Percentiles rank a stretch among this genome's conserved stretches.
These are phyloP conservation scores for Mythimna loreyi DNA, from an alignment of 2,888 invertebrate genomes.

Conservation along the genomic window DNA sequence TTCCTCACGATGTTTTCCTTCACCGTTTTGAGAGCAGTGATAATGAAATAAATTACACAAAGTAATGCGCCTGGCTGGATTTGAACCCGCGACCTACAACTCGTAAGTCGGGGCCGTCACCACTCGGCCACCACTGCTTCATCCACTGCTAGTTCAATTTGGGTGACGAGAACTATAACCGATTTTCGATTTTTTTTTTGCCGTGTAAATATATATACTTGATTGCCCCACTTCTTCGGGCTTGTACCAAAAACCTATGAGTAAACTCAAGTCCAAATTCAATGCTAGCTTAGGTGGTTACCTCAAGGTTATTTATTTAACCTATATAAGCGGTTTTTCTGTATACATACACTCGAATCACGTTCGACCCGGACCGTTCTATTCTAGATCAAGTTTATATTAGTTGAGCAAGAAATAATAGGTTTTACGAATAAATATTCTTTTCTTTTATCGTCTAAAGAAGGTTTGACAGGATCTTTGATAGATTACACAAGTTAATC, in stretches of 20 bases:
- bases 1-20: too few species aligned
- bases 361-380: neutral
- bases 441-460: neutral
- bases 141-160: too few species aligned
- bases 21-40: too few species aligned
- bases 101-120: too few species aligned
- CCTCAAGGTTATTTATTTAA: slow-evolving; percentile 7
- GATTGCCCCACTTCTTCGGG: too few species aligned
- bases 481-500: neutral
- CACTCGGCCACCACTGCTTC: too few species aligned
- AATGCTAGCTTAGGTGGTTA: neutral
- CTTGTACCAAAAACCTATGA: neutral
- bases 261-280: neutral
- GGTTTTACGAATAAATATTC: neutral
- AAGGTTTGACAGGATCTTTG: neutral
- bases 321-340: neutral
- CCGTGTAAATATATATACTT: too few species aligned
- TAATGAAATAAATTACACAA: too few species aligned
- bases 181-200: too few species aligned
- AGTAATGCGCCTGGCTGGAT: too few species aligned
- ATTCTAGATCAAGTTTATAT: slow-evolving; percentile 11
- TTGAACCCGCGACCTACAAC: too few species aligned
- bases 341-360: neutral
- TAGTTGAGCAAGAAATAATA: neutral
- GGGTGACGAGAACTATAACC: too few species aligned